Evolutionary conservation across 2,797 vertebrate species (phyloP).

Genomic region (Tokudaia muenninki): DNA sequence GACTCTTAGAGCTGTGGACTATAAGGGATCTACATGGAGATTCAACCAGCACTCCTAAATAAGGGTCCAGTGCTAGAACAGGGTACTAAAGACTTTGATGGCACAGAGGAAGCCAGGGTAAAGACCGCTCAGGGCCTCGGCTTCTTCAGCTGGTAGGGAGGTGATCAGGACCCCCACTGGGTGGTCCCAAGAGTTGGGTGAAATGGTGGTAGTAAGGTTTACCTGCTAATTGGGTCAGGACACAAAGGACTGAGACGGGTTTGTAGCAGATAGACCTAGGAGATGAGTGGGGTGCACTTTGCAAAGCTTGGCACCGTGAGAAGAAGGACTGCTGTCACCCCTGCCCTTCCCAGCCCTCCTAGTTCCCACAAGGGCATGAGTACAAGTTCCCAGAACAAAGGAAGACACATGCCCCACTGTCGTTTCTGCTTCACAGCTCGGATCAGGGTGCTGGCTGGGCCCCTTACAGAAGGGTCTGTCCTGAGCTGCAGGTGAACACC

Average conservation of each 20-base stretch:
- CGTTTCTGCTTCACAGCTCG: neutral
- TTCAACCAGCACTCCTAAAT: neutral
- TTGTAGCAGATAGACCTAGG: accelerated
- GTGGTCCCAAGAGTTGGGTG: neutral
- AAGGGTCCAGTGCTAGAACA: accelerated
- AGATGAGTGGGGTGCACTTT: accelerated
- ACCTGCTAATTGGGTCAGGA: neutral
- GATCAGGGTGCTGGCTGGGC: neutral
- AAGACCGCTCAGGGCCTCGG: neutral
- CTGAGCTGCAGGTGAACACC: neutral
- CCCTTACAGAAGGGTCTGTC: neutral
- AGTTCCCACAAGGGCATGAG: neutral
- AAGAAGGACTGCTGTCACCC: neutral
- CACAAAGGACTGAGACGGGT: accelerated
- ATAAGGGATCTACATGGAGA: neutral
- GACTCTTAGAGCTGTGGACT: neutral
- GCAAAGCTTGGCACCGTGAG: too few relatives aligned
- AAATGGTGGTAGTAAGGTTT: accelerated
- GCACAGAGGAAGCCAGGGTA: accelerated
- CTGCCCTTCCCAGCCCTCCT: too few relatives aligned
- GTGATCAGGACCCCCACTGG: accelerated
- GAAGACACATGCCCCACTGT: accelerated
- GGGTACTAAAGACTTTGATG: accelerated
- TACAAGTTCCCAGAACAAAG: neutral
- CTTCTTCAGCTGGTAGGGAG: neutral